Evolutionary conservation across 2,113 vertebrate species (phyloP), one percentile per base, ranked within the genome.

Genomic region (Cochlearius cochlearius): DNA sequence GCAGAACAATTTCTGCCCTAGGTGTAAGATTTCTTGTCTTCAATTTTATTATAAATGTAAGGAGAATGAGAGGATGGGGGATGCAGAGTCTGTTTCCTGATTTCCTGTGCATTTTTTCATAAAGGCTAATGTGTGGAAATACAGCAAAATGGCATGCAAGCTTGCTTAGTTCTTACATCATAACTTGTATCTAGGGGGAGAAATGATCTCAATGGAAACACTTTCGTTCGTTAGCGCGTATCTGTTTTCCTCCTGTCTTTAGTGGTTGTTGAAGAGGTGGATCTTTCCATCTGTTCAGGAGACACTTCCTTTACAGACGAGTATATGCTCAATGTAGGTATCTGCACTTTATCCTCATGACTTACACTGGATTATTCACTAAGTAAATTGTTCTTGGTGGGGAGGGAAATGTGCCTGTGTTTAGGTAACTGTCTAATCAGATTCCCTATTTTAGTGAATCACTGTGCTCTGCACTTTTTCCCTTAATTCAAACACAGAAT

Each of bases 211-310:
- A 90, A 75, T 58, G 67, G 75, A 83, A 92, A 75, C 53, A 34
- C 27, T 75, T 43, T 41, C 0, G 0, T 74, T 84, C 63, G 56
- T 82, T 68, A 39, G 62, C 47, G 64, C 8, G 0, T 69, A 12
- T 19, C 47, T 68, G 49, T 43, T 60, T 89, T 86, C 63, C 49
- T 80, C 34, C 36, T 72, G 0, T 60, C 21, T 78, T 59, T 52
- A 76, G 67, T 73, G 85, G 66, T 36, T 47, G 58, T n/a, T 84
- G 76, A 78, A 76, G 75, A 56, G 88, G 17, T 47, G 14, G 34
- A 13, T 76, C 34, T 64, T 88, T 60, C 91, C 77, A 73, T 88
- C 86, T 93, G 88, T 79, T 94, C 86, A 73, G 63, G 86, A 93
- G 62, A 16, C 7, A 8, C 23, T 82, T 94, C 41, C 45, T 81